Base-by-base conservation (phyloP, 2,888 invertebrate genomes). In the Melipona bicolor region DNA sequence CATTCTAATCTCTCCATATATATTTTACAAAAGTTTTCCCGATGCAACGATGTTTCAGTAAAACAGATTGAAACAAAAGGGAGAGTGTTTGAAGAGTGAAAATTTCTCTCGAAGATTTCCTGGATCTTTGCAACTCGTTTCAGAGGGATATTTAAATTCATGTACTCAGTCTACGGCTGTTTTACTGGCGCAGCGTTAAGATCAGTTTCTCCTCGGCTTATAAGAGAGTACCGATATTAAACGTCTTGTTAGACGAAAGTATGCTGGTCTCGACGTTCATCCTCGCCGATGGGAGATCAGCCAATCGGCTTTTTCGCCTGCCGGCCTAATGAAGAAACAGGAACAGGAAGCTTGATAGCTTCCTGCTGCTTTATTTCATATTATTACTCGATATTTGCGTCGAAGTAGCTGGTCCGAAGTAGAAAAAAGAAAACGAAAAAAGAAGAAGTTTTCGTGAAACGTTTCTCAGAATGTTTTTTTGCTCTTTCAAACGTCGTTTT, bases 301-400 rank as follows among this genome's bases (percentile, higher is more conserved):
- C 70, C 80, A 79, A 80, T 79, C 65, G 32, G 36, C 65, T 32
- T 24, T 79, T 79, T 79, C 80, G 50, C 43, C 21, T n/a, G 56
- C 36, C 64, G 49, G 43, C 27, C 50, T 79, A 80, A 79, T 59
- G 65, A 71, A 64, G 50, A 50, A 71, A 80, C 64, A 64, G 17
- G 50, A 71, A 65, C 43, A 17, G 50, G 52, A n/a, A 50, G 52
- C 36, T 70, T 17, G 70, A 79, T 70, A 69, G 70, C 32, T 64
- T 24, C 49, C 17, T 24, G 59, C 43, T n/a, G 52, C 50, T 43
- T 49, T 59, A 52, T 65, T 79, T 59, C 70, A 50, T 11, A 61
- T 71, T 71, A 24, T 36, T 36, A 15, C 15, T 50, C 3, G 17
- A 43, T 64, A 13, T 65, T 68, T 68, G 13, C 17, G 36, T 19